phyloP scores from a whole-genome alignment of 2,797 vertebrate genomes.

The Pipistrellus kuhlii region DNA sequence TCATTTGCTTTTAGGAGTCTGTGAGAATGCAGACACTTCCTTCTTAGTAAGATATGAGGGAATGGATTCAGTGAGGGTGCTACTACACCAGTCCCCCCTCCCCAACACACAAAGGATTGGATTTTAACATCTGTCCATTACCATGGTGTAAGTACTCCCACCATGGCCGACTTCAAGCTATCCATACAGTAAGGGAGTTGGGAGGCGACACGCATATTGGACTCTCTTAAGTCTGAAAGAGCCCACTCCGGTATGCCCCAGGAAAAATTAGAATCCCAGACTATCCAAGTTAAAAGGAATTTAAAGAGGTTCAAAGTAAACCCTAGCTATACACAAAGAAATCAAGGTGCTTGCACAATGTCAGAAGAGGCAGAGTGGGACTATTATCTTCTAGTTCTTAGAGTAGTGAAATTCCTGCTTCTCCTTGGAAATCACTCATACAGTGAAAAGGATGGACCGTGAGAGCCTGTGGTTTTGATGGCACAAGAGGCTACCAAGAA shows the following conservation, averaged over 20 bases:
- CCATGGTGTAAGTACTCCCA: neutral
- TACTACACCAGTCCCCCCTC: neutral
- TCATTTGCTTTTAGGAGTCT: neutral
- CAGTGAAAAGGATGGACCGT: neutral
- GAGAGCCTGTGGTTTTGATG: neutral
- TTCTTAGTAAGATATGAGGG: neutral
- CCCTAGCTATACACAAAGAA: neutral
- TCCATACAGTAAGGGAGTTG: neutral
- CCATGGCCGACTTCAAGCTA: neutral
- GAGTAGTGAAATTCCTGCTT: neutral
- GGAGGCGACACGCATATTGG: neutral
- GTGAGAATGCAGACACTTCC: neutral
- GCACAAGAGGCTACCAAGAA: neutral
- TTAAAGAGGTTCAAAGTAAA: conserved; percentile 1
- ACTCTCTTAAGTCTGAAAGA: neutral
- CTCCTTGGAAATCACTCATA: neutral
- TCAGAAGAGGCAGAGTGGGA: neutral
- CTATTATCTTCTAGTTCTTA: conserved; percentile 27
- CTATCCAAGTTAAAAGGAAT: neutral
- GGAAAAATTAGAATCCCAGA: conserved; percentile 6
- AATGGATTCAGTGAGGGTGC: neutral
- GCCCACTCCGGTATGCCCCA: neutral
- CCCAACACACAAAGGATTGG: neutral
- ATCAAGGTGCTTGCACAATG: conserved; percentile 31
- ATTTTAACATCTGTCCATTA: neutral